Conservation (phyloP, 2,113 vertebrate species). For the Lipotes vexillifer region DNA sequence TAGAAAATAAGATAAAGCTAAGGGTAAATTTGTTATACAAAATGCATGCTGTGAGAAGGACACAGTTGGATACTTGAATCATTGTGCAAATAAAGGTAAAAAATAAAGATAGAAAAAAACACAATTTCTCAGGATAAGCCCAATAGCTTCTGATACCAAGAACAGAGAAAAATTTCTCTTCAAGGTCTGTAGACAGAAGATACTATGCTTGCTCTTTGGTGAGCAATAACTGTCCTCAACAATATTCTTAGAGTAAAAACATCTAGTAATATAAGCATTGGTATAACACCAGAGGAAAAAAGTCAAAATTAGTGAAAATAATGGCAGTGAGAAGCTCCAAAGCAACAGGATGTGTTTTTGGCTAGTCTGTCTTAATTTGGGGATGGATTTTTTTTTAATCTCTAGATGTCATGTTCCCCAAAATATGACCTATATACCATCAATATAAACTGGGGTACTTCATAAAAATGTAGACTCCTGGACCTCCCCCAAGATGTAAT, state of each 20-base stretch:
- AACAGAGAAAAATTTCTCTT: background rate
- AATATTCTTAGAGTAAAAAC: conserved; percentile 1
- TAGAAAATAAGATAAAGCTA: conserved; percentile 14
- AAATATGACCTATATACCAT: background rate
- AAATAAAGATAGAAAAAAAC: background rate
- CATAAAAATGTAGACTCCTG: background rate
- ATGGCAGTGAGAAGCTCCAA: background rate
- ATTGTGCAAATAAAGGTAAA: background rate
- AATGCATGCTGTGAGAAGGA: background rate
- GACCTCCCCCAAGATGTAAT: background rate
- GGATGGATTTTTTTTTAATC: background rate
- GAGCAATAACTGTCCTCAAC: background rate
- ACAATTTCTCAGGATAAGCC: background rate
- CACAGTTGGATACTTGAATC: background rate
- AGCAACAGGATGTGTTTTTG: background rate
- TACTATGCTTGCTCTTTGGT: background rate
- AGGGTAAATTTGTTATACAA: background rate
- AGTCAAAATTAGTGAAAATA: background rate
- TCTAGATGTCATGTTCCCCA: background rate
- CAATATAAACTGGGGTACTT: background rate
- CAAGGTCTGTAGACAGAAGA: background rate
- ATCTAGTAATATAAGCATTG: background rate
- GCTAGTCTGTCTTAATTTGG: background rate
- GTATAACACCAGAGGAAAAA: background rate
- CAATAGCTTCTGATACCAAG: background rate